Base-by-base conservation (phyloP, 2,113 vertebrate species). In the Baryphthengus martii region DNA sequence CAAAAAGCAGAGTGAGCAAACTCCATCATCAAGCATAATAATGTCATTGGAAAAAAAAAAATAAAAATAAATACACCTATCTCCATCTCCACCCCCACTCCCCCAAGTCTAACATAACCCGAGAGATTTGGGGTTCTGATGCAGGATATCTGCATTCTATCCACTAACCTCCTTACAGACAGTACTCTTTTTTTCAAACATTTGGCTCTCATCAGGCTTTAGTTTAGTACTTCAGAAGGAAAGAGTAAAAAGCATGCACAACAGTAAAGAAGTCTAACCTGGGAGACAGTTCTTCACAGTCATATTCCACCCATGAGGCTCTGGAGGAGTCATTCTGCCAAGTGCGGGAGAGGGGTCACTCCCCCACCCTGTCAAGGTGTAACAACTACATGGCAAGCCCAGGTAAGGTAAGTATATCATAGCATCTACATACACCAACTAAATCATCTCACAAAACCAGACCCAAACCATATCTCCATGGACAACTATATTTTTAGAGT, bases 1-100 rank as follows among this genome's bases (percentile, higher is more conserved):
- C 93, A 91, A 96, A 96, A 97, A 96, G 91, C 72, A 97, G 95
- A 97, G 93, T 67, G 67, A 97, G 79, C 93, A 95, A 97, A 97
- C 95, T 97, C 91, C 81, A 97, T 97, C 96, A 97, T 94, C 5
- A 2, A 89, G 70, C 89, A 96, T 92, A 98, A 98, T 98, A 98
- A 98, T 98, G 96, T 97, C 85, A 71, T 58, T 45, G 63, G 79
- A 81, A 82, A 39, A 47, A 52, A 74, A 78, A 89, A 63, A 82
- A 89, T 79, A 31, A 76, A 72, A 59, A 79, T 5, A 83, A 68
- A 92, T 25, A 86, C 15, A 19, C 19, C 8, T 7, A n/a, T 6
- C 26, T 55, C 8, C 8, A n/a, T 6, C 26, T 55, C 59, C 15
- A 56, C 56, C 7, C 31, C 49, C n/a, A n/a, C n/a, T n/a, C n/a